Evolutionary conservation across 2,113 vertebrate species (phyloP).

Genomic region (Clinocottus analis): DNA sequence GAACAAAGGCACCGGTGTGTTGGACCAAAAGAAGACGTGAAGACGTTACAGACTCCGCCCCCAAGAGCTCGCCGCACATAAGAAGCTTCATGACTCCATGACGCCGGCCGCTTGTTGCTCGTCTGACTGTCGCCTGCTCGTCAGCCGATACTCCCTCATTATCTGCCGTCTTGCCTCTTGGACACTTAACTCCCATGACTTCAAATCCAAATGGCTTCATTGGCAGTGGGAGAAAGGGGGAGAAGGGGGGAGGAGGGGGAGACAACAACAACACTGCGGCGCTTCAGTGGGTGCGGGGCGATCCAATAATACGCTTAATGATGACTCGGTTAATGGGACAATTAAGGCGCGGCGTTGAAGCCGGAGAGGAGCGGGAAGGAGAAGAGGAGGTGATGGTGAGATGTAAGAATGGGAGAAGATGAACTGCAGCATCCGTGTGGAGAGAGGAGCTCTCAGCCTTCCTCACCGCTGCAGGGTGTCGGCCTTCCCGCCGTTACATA

Average conservation of each 20-base stretch:
- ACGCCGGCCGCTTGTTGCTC: conserved; percentile 32
- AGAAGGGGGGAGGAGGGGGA: not conserved
- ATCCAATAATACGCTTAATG: conserved; percentile 73
- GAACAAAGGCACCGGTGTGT: conserved; percentile 54
- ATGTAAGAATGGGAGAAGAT: conserved; percentile 40
- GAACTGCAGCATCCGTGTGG: not conserved
- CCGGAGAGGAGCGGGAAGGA: conserved; percentile 49
- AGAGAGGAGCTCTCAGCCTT: conserved; percentile 14
- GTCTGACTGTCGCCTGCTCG: conserved; percentile 34
- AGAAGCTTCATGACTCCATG: conserved; percentile 44
- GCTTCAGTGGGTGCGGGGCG: conserved; percentile 32
- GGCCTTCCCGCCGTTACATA: conserved; percentile 29
- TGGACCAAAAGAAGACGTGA: conserved; percentile 44
- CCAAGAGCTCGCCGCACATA: conserved; percentile 25
- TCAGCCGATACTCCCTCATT: conserved; percentile 65
- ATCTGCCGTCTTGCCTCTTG: conserved; percentile 51
- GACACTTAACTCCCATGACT: conserved; percentile 50
- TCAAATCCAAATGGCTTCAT: conserved; percentile 63
- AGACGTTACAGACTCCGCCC: conserved; percentile 35
- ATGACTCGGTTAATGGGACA: conserved; percentile 66
- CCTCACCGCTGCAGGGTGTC: not conserved
- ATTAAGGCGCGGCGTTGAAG: conserved; percentile 67
- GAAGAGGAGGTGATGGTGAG: conserved; percentile 41
- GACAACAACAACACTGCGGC: conserved; percentile 54
- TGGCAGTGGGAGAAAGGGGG: conserved; percentile 33